These are phyloP conservation scores for Otocyon megalotis DNA, from an alignment of 2,113 vertebrate species.

Conservation along the genomic window DNA sequence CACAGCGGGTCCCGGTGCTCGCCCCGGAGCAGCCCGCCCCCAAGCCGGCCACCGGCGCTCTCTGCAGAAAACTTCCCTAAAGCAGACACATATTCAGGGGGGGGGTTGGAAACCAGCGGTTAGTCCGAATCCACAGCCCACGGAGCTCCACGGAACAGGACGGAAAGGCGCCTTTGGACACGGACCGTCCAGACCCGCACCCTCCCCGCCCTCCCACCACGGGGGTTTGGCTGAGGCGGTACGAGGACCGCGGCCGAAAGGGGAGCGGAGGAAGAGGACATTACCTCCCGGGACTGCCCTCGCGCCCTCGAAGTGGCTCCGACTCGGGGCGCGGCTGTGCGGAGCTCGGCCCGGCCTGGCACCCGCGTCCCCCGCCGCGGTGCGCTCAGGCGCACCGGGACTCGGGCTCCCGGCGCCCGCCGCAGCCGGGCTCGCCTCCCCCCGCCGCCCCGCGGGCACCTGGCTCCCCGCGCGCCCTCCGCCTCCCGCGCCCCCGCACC, in stretches of 20 bases:
- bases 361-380: constrained; percentile 1
- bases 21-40: not conserved
- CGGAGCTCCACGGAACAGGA: not conserved
- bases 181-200: not conserved
- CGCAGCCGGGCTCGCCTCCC: not conserved
- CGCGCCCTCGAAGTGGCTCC: constrained; percentile 19
- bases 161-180: constrained; percentile 45
- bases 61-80: constrained; percentile 32
- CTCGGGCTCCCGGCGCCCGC: not conserved
- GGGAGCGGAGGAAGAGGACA: not conserved
- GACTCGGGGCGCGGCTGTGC: not conserved
- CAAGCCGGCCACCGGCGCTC: not conserved
- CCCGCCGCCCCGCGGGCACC: constrained; percentile 43
- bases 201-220: not conserved
- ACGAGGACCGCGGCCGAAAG: too few species aligned
- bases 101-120: not conserved
- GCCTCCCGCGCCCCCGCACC: constrained; percentile 69
- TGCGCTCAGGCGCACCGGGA: not conserved
- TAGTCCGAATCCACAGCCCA: constrained; percentile 8
- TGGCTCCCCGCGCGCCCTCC: constrained; percentile 1
- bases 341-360: constrained; percentile 1
- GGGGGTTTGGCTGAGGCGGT: not conserved
- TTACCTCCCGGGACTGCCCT: constrained; percentile 70
- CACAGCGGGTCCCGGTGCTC: not conserved
- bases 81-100: constrained; percentile 30